Conservation (phyloP, 1,140 invertebrate species). For the Brachionus angularis region DNA sequence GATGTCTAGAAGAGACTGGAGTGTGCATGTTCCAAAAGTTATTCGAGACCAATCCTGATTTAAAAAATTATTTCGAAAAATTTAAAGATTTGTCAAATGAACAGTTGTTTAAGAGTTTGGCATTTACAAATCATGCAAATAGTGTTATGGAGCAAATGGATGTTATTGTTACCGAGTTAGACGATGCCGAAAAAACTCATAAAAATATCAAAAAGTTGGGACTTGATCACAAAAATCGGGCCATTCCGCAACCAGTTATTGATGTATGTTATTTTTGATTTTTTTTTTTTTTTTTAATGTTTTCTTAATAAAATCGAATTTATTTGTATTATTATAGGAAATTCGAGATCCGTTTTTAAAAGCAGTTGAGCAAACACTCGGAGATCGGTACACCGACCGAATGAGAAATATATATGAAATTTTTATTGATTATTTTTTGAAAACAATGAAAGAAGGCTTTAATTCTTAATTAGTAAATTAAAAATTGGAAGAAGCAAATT, state of each 20-base stretch:
- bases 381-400: conserved; percentile 40
- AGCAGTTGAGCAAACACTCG: conserved; percentile 29
- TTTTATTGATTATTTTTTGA: conserved; percentile 40
- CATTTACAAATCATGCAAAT: conserved; percentile 14
- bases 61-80: conserved; percentile 8
- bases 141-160: conserved; percentile 27
- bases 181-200: conserved; percentile 41
- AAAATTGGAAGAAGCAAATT: too few species aligned
- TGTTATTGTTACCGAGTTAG: not conserved
- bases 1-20: conserved; percentile 35
- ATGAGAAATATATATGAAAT: conserved; percentile 44
- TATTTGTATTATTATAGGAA: conserved; percentile 1
- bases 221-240: not conserved
- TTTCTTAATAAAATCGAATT: not conserved
- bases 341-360: conserved; percentile 19
- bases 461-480: not conserved
- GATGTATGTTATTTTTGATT: too few species aligned
- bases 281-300: not conserved
- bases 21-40: not conserved
- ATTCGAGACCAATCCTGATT: conserved; percentile 11
- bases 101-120: not conserved
- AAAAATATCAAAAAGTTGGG: conserved; percentile 14
- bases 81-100: conserved; percentile 27
- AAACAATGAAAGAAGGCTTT: conserved; percentile 25
- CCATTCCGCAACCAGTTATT: not conserved